phyloP scores from a whole-genome alignment of 2,888 invertebrate species.

The Acleris laterana region DNA sequence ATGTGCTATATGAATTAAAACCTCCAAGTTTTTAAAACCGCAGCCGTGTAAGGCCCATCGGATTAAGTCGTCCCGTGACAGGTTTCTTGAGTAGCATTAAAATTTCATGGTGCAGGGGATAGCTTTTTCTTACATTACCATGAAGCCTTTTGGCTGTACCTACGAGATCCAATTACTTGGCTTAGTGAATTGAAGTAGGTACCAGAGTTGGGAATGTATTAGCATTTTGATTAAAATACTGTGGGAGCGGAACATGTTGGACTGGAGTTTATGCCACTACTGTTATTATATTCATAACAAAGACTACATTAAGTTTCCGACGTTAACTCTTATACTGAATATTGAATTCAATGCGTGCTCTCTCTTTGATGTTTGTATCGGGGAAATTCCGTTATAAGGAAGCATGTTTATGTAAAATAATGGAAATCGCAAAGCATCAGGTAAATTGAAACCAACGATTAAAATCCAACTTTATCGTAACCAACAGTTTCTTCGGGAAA shows the following conservation, averaged over 20 bases:
- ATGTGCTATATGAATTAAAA: background rate
- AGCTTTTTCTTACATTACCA: constrained; percentile 59
- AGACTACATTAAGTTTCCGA: constrained; percentile 22
- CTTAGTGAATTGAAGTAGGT: constrained; percentile 45
- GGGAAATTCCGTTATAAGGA: constrained; percentile 11
- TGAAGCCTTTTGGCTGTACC: constrained; percentile 58
- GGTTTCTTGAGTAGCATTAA: constrained; percentile 69
- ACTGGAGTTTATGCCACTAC: constrained; percentile 31
- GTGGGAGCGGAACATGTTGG: constrained; percentile 27
- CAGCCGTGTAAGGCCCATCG: constrained; percentile 48
- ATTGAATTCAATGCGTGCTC: constrained; percentile 22
- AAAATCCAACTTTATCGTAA: background rate
- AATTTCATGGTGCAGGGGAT: constrained; percentile 57
- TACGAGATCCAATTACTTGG: constrained; percentile 52
- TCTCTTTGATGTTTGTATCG: constrained; percentile 17
- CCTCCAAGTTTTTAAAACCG: constrained; percentile 47
- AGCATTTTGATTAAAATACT: constrained; percentile 41
- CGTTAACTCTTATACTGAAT: constrained; percentile 20
- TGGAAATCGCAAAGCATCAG: constrained; percentile 19
- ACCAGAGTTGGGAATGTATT: constrained; percentile 39
- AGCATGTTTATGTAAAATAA: constrained; percentile 28
- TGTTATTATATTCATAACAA: constrained; percentile 36
- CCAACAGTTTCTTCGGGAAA: too few relatives aligned
- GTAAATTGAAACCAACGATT: constrained; percentile 20
- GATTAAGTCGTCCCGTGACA: constrained; percentile 64